Conservation (phyloP, 2,113 vertebrate species). For the Aramus guarauna region DNA sequence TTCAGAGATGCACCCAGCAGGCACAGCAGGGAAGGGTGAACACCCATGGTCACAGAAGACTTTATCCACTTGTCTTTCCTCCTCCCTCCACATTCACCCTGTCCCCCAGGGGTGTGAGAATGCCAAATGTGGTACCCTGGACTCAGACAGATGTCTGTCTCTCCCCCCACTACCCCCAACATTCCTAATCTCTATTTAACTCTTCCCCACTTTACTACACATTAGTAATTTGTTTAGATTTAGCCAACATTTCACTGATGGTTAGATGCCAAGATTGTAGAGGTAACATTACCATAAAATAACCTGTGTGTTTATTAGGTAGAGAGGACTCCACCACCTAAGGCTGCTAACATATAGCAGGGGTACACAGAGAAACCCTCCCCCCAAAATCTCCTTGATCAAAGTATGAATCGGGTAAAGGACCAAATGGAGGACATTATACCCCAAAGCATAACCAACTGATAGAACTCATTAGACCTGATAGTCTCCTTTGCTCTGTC, state of each 20-base stretch:
- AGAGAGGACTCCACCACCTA: not conserved
- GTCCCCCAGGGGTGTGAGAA: not conserved
- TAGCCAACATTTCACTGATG: not conserved
- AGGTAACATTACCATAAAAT: not conserved
- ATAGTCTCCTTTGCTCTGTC: not conserved
- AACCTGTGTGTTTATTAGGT: not conserved
- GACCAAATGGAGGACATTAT: not conserved
- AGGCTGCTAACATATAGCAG: not conserved
- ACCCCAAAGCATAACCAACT: not conserved
- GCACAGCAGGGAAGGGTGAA: not conserved
- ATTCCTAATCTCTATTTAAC: not conserved
- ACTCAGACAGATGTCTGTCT: not conserved
- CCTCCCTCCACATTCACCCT: not conserved
- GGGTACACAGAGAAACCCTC: not conserved
- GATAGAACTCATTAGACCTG: not conserved
- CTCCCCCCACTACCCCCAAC: not conserved
- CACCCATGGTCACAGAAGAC: not conserved
- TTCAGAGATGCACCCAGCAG: not conserved
- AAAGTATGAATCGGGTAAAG: not conserved
- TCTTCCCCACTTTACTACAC: not conserved
- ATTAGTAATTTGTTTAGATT: not conserved
- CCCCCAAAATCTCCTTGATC: not conserved
- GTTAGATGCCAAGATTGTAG: not conserved
- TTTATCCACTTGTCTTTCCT: not conserved
- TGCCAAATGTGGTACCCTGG: not conserved